Evolutionary conservation across 2,113 vertebrate species (phyloP), one percentile per base, ranked within the genome.

Genomic region (Caranx ignobilis): DNA sequence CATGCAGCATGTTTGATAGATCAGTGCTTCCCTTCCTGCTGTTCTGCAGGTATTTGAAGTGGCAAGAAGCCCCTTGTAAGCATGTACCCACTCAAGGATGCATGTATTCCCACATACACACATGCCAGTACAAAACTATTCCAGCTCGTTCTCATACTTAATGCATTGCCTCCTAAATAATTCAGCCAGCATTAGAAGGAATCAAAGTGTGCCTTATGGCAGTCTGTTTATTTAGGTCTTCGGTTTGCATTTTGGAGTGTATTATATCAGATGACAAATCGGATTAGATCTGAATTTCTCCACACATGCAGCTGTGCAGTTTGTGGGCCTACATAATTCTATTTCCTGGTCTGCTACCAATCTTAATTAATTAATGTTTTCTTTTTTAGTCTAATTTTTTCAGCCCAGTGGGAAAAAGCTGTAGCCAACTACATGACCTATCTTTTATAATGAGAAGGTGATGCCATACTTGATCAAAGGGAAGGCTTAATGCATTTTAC

Each of bases 141-240:
- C 45, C 59, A 35, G 66, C 70, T 74, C 45, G 16, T 31, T 47
- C 56, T 89, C 61, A 79, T 78, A 37, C 26, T 54, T 73, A 79
- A 79, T 84, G 68, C 77, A 77, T 57, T 18, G 13, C 7, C 6
- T 57, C 77, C 65, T 86, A 35, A 86, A 89, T 91, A 82, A 82
- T 91, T 80, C 75, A 91, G 56, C 12, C 75, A 1, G 75, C 21
- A 60, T 82, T 75, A 48, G 69, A 52, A 64, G 32, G 31, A 74
- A 74, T 88, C 69, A 70, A 77, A 82, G 75, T 57, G 45, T 71
- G 71, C 75, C 71, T 73, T 8, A 3, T 82, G 59, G 72, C 57
- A 0, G n/a, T 68, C 26, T 74, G 66, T 82, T 88, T 71, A 74
- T 72, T 66, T 71, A 69, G n/a, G 35, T n/a, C 12, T 47, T 71